A percentile compares a stretch with the other conserved stretches of the same genome.
These are phyloP conservation scores for Acanthurus tractus DNA, from an alignment of 2,797 vertebrate species.

Conservation along the genomic window DNA sequence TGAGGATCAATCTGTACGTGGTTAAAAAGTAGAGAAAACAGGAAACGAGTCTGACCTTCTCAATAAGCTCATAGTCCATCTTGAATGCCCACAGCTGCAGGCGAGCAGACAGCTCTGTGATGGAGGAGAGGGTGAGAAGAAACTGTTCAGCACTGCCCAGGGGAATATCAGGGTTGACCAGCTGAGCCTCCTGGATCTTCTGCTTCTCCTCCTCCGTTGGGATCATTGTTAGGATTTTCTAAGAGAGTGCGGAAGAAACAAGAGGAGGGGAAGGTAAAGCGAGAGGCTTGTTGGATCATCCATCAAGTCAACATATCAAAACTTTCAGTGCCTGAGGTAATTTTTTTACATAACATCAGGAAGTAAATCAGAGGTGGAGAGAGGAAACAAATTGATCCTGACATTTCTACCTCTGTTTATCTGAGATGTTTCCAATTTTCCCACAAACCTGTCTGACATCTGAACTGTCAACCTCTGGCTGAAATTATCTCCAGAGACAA, in stretches of 20 bases:
- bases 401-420: slow-evolving; percentile 52
- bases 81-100: slow-evolving; percentile 99
- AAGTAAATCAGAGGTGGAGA: slow-evolving; percentile 14
- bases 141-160: slow-evolving; percentile 96
- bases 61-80: slow-evolving; percentile 96
- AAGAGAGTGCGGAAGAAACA: slow-evolving; percentile 31
- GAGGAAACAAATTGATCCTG: slow-evolving; percentile 35
- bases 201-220: slow-evolving; percentile 97
- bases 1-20: slow-evolving; percentile 11
- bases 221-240: slow-evolving; percentile 99
- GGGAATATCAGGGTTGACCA: slow-evolving; percentile 93
- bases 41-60: slow-evolving; percentile 89
- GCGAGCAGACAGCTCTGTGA: slow-evolving; percentile 94
- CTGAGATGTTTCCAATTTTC: slow-evolving; percentile 50
- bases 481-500: slow-evolving; percentile 53
- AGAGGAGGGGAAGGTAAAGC: slow-evolving; percentile 26
- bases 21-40: slow-evolving; percentile 17
- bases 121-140: slow-evolving; percentile 96
- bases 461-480: slow-evolving; percentile 68
- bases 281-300: slow-evolving; percentile 27
- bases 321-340: slow-evolving; percentile 6
- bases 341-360: slow-evolving; percentile 16
- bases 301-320: slow-evolving; percentile 43
- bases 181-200: slow-evolving; percentile 97
- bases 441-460: slow-evolving; percentile 48